Evolutionary conservation across 2,888 invertebrate genomes (phyloP).

Genomic region (Andrena bicolor): DNA sequence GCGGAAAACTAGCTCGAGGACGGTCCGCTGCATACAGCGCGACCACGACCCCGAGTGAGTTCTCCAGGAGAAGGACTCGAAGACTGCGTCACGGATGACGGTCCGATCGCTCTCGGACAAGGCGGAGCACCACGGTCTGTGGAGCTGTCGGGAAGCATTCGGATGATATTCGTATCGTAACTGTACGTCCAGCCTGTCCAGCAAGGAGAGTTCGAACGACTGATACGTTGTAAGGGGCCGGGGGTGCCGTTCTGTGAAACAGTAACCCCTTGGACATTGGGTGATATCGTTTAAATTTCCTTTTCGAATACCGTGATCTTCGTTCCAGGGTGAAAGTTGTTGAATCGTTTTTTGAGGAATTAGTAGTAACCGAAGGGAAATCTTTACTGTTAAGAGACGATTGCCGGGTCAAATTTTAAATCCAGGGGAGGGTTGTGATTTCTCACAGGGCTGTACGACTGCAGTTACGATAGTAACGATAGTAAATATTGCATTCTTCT

Average conservation of each 20-base stretch:
- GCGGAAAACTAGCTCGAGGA: constrained; percentile 67
- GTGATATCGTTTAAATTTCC: no score
- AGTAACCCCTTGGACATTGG: no score
- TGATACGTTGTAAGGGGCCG: neutral
- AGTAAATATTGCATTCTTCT: neutral
- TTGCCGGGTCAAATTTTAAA: neutral
- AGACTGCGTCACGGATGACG: constrained; percentile 63
- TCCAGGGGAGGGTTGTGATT: neutral
- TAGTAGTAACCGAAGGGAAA: no score
- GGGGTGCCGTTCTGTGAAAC: neutral
- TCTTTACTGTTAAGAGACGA: no score
- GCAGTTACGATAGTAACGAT: neutral
- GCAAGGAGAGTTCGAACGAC: neutral
- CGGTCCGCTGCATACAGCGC: constrained; percentile 63
- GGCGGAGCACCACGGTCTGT: constrained; percentile 1
- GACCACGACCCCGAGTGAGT: constrained; percentile 70
- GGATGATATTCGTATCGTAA: neutral
- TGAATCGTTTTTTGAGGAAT: no score
- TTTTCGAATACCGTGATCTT: no score
- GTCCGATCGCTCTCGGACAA: constrained; percentile 21
- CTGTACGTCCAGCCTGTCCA: neutral
- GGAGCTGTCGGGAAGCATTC: neutral
- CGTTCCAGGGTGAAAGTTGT: no score
- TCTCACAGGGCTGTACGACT: neutral
- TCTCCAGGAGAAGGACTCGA: constrained; percentile 60